Base-by-base conservation (phyloP, 1,140 invertebrate genomes). In the Megalonaias nervosa region DNA sequence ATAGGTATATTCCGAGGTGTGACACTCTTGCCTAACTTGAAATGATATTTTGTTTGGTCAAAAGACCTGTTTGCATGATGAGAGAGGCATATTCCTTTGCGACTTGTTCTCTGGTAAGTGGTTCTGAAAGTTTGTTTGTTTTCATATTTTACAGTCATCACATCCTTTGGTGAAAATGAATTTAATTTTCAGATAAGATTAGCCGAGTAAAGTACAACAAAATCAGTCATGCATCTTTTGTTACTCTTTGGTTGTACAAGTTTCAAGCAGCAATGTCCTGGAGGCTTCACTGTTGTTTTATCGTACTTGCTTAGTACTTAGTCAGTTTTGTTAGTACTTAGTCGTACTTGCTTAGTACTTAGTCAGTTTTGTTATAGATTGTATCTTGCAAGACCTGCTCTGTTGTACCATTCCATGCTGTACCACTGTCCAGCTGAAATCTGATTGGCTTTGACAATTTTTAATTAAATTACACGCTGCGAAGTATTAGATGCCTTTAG, bases 221-320 rank as follows among this genome's bases (percentile, higher is more conserved):
- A 79, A 55, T 72, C 61, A 19, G 61, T 56, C 62, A 74, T 78
- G 64, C 58, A 72, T 16, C 68, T 72, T 23, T 23, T n/a, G 31
- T 65, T 55, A 55, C 55, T 77, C 58, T 72, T 77, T 13, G 75
- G 65, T n/a, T 67, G 67, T 9, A 38, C 23, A 19, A 78, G 13
- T 61, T 78, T 67, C 4, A 73, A n/a, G 38, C 64, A 16, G 48
- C 77, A 79, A 59, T 71, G 74, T 19, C 76, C 76, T 21, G 64
- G 19, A 64, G 76, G 72, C 26, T 74, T 74, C n/a, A 74, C 60
- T 17, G 67, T 79, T 11, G 71, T 69, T 11, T 74, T 70, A 58
- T 79, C 70, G 60, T 73, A 74, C 70, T 62, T 77, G 19, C 21
- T 48, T 21, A 73, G 71, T 19, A 73, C 56, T 16, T 64, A 26